Percentiles rank a stretch among this genome's conserved stretches.
phyloP scores from a whole-genome alignment of 2,113 vertebrate species.

The Sinosuthora webbiana region DNA sequence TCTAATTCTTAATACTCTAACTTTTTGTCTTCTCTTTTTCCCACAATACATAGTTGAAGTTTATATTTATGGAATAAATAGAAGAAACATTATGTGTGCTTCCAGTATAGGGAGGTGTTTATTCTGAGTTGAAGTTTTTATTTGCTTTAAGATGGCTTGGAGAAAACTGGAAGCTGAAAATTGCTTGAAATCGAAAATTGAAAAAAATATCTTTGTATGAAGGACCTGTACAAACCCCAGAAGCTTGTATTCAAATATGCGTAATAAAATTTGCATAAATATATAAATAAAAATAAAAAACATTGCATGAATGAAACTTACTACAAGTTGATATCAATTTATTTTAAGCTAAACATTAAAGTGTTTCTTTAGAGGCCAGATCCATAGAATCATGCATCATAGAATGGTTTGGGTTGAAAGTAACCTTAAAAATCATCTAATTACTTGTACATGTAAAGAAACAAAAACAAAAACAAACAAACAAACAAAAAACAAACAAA shows the following conservation, averaged over 20 bases:
- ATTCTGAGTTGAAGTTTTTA: neutral
- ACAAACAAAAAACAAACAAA: too few relatives aligned
- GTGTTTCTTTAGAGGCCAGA: accelerated
- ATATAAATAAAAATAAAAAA: neutral
- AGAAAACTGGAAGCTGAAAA: neutral
- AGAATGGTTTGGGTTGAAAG: neutral
- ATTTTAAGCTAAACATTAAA: neutral
- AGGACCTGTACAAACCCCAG: neutral
- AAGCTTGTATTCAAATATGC: neutral
- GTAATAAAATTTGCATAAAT: neutral
- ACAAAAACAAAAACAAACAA: too few relatives aligned
- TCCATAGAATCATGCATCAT: neutral
- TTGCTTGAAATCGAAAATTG: neutral
- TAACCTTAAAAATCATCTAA: neutral
- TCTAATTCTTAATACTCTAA: neutral
- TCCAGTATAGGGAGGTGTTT: accelerated
- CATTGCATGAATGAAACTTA: neutral
- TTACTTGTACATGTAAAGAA: neutral
- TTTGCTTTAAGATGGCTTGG: neutral
- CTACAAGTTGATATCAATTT: neutral
- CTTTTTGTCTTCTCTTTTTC: neutral
- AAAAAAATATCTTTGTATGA: neutral
- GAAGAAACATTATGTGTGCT: neutral
- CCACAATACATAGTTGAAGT: neutral
- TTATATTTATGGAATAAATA: neutral